Evolutionary conservation across 2,797 vertebrate genomes (phyloP).

Genomic region (Scolopax bukidnonensis): DNA sequence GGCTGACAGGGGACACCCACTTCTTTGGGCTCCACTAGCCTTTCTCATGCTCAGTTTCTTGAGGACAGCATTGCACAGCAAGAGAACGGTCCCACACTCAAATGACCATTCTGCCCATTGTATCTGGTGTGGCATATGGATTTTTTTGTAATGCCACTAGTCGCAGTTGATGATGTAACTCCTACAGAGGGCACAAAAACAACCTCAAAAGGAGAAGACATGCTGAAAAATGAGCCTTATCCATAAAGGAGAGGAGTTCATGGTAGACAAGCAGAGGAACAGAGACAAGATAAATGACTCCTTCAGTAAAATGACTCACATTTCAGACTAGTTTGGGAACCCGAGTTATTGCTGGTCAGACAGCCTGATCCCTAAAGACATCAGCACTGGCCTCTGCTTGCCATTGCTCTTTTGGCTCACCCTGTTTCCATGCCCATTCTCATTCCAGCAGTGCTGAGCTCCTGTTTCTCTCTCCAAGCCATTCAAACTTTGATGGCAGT

Average conservation of each 20-base stretch:
- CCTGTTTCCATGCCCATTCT: background rate
- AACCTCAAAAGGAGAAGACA: background rate
- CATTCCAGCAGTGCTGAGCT: background rate
- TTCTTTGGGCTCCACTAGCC: background rate
- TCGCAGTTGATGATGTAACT: background rate
- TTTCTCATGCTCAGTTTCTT: background rate
- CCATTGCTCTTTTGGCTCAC: fast-evolving
- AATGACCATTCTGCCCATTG: fast-evolving
- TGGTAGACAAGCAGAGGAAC: background rate
- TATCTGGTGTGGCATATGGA: background rate
- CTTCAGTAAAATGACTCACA: background rate
- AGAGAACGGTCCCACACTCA: background rate
- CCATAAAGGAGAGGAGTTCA: background rate
- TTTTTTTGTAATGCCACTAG: background rate
- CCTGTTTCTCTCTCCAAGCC: background rate
- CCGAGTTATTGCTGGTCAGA: background rate
- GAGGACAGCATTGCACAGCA: fast-evolving
- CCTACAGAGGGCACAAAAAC: background rate
- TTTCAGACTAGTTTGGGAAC: background rate
- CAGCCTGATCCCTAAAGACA: background rate
- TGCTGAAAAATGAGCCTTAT: background rate
- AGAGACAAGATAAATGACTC: background rate
- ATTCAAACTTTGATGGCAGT: constrained; percentile 34
- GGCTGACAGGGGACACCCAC: background rate
- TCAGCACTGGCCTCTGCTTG: background rate